Conservation (phyloP, 2,113 vertebrate genomes). For the Ptilonorhynchus violaceus region DNA sequence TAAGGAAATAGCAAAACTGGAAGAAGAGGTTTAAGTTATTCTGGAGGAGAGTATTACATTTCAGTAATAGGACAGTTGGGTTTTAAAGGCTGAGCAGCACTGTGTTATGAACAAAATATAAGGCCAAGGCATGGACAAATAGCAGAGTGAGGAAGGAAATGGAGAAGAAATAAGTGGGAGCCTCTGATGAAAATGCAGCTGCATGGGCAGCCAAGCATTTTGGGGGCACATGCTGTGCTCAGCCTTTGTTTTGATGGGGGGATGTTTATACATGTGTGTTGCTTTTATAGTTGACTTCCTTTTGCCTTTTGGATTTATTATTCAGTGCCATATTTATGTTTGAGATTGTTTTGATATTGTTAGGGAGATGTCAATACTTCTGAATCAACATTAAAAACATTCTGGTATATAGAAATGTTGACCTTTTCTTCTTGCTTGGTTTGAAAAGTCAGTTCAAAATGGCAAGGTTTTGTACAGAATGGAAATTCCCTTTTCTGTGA, state of each 20-base stretch:
- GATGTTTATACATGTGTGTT: background rate
- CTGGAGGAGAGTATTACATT: background rate
- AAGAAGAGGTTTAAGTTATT: background rate
- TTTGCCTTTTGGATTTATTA: constrained; percentile 12
- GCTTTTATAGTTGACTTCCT: background rate
- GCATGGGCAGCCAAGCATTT: background rate
- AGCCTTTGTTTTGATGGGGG: background rate
- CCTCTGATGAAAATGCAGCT: background rate
- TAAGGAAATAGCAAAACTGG: background rate
- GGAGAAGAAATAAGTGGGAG: background rate
- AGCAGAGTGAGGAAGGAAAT: background rate
- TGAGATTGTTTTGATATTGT: constrained; percentile 23
- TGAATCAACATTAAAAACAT: constrained; percentile 24
- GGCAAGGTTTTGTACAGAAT: background rate
- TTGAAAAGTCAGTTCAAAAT: constrained; percentile 48
- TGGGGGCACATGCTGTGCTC: background rate
- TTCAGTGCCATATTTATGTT: background rate
- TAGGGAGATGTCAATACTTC: constrained; percentile 30
- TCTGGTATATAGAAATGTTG: constrained; percentile 28
- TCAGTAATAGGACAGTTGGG: background rate
- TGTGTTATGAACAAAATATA: background rate
- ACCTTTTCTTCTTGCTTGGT: constrained; percentile 32
- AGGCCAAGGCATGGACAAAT: background rate
- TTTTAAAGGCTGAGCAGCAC: background rate
- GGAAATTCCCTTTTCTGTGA: background rate